Conservation (phyloP, 2,113 vertebrate genomes). For the human region DNA sequence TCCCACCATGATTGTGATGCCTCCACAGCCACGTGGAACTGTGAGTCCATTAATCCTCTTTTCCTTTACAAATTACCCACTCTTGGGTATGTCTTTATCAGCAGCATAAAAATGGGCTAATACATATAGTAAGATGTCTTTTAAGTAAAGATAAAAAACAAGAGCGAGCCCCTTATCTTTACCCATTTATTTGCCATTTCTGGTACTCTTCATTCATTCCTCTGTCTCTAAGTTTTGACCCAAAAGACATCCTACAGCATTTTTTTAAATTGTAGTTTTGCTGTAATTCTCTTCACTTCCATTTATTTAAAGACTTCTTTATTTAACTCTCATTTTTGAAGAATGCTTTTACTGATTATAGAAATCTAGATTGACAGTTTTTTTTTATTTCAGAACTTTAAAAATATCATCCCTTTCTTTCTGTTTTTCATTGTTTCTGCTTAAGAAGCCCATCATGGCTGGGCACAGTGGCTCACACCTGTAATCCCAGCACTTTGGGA, state of each 20-base stretch:
- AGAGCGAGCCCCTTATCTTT: not conserved
- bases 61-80: no score
- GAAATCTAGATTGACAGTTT: not conserved
- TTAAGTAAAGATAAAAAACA: not conserved
- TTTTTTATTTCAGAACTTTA: not conserved
- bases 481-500: no score
- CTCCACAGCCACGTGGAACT: no score
- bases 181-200: not conserved
- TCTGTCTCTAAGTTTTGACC: not conserved
- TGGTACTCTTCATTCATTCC: not conserved
- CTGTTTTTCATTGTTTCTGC: not conserved
- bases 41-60: no score
- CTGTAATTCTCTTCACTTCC: not conserved
- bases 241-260: not conserved
- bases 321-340: not conserved
- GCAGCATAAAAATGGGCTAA: no score
- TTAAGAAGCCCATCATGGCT: not conserved
- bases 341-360: not conserved
- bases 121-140: not conserved
- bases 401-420: not conserved
- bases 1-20: no score
- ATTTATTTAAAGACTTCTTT: not conserved
- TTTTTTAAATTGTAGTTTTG: not conserved
- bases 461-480: no score
- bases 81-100: no score